These are phyloP conservation scores for Cataglyphis albicans DNA, from an alignment of 2,888 invertebrate genomes.

Conservation along the genomic window DNA sequence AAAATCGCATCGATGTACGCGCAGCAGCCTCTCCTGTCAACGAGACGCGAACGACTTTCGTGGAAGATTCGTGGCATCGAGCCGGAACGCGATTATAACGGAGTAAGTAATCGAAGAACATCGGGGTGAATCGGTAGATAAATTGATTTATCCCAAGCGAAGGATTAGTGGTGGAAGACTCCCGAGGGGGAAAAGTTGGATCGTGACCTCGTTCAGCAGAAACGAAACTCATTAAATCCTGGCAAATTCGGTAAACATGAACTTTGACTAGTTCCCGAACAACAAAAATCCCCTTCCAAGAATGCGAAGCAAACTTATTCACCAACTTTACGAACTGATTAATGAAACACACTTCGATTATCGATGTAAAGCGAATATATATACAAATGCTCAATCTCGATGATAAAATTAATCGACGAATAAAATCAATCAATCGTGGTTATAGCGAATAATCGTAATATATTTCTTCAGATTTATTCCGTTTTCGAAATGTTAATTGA, in stretches of 20 bases:
- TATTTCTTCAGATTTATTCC: not conserved
- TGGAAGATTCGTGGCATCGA: slow-evolving; percentile 55
- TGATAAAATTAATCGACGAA: not conserved
- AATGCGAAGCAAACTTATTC: not conserved
- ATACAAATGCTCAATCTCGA: not conserved
- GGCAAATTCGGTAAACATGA: slow-evolving; percentile 5
- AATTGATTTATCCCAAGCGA: slow-evolving; percentile 24
- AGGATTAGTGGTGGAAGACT: not conserved
- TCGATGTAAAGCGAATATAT: not conserved
- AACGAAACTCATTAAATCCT: slow-evolving; percentile 15
- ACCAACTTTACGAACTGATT: not conserved
- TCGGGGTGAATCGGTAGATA: not conserved
- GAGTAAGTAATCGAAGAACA: slow-evolving; percentile 1
- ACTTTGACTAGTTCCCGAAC: not conserved
- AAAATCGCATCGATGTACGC: slow-evolving; percentile 61
- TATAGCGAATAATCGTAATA: too few relatives aligned
- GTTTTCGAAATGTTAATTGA: not conserved
- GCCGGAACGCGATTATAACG: not conserved
- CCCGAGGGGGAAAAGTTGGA: slow-evolving; percentile 25
- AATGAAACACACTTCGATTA: not conserved
- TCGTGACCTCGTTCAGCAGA: slow-evolving; percentile 43
- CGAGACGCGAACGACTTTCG: slow-evolving; percentile 43
- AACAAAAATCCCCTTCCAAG: not conserved
- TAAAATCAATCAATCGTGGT: not conserved
- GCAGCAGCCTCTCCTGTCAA: not conserved